These are phyloP conservation scores for Phaethornis superciliosus DNA, from an alignment of 2,113 vertebrate genomes.

Conservation along the genomic window DNA sequence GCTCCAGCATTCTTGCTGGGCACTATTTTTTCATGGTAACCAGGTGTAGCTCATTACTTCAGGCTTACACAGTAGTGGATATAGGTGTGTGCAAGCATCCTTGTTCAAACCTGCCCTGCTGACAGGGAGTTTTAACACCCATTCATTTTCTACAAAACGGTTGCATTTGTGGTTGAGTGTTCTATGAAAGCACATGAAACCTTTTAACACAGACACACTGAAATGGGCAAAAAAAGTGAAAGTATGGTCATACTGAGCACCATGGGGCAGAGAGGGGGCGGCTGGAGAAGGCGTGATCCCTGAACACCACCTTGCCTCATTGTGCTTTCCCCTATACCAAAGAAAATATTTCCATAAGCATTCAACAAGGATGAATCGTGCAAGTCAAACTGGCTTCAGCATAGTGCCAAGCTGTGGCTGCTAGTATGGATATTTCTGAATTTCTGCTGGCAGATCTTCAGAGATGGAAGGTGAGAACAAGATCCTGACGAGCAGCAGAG, in stretches of 20 bases:
- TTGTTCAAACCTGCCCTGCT: slow-evolving; percentile 67
- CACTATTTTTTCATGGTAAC: slow-evolving; percentile 1
- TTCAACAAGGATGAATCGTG: neutral
- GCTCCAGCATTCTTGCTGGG: neutral
- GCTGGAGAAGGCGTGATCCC: neutral
- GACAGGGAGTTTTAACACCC: slow-evolving; percentile 53
- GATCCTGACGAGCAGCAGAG: accelerated
- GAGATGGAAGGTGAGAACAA: neutral
- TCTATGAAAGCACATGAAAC: neutral
- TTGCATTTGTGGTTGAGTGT: neutral
- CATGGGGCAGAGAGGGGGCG: accelerated
- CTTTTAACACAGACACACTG: neutral
- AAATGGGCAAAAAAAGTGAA: neutral
- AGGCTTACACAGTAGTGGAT: slow-evolving; percentile 2
- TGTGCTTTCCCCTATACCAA: neutral
- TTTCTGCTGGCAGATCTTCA: neutral
- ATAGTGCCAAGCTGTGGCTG: neutral
- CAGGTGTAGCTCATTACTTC: slow-evolving; percentile 52
- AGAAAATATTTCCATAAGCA: neutral
- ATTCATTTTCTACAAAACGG: slow-evolving; percentile 27
- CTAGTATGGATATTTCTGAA: neutral
- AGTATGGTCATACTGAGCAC: neutral
- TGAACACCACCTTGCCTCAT: accelerated
- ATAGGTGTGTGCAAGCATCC: slow-evolving; percentile 51
- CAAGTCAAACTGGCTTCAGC: neutral